Conservation (phyloP, 1,140 invertebrate genomes). For the Drosophila azteca region DNA sequence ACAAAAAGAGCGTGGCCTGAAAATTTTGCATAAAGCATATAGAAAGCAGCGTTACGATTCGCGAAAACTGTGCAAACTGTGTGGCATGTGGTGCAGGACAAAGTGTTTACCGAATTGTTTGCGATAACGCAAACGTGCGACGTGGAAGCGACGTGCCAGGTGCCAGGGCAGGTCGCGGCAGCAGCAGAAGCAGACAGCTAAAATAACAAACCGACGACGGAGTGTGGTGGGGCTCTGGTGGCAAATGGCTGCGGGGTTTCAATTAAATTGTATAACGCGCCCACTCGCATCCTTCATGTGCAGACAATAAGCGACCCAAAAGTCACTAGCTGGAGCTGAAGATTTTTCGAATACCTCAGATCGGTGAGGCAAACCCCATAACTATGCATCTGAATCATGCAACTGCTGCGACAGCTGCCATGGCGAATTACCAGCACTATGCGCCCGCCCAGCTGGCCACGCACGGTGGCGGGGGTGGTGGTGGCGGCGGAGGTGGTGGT, state of each 20-base stretch:
- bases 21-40: conserved; percentile 62
- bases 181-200: conserved; percentile 71
- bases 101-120: conserved; percentile 46
- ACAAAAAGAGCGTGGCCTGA: conserved; percentile 74
- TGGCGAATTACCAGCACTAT: conserved; percentile 82
- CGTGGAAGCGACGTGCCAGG: conserved; percentile 68
- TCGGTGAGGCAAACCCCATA: conserved; percentile 20
- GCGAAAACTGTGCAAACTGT: conserved; percentile 58
- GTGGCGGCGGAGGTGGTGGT: conserved; percentile 23
- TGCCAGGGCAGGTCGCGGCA: conserved; percentile 31
- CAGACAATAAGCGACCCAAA: conserved; percentile 63
- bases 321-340: conserved; percentile 29
- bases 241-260: conserved; percentile 64
- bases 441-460: conserved; percentile 72
- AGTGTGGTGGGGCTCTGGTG: conserved; percentile 28
- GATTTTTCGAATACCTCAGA: conserved; percentile 74
- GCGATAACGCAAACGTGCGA: conserved; percentile 65
- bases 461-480: conserved; percentile 59
- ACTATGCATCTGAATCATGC: conserved; percentile 82
- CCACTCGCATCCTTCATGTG: conserved; percentile 48
- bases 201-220: conserved; percentile 70
- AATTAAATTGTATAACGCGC: conserved; percentile 68
- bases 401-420: conserved; percentile 76
- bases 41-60: conserved; percentile 46
- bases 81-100: conserved; percentile 51